A percentile compares a stretch with the other conserved stretches of the same genome.
Evolutionary conservation across 2,888 invertebrate genomes (phyloP).

Genomic region (Megaustenia siamemsis): DNA sequence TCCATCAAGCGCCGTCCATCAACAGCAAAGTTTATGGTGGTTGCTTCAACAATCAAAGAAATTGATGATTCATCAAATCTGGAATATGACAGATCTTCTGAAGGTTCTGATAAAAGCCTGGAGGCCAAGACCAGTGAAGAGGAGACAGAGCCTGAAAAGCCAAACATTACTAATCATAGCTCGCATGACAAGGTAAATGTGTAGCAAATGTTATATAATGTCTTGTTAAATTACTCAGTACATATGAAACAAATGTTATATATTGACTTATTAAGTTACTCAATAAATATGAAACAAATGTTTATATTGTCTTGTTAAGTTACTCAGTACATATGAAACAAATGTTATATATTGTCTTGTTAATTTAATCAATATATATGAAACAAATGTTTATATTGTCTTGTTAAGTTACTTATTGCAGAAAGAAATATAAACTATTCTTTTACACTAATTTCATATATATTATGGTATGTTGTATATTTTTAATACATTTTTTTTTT

Average conservation of each 20-base stretch:
- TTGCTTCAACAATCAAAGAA: conserved; percentile 65
- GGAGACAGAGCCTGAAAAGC: background rate
- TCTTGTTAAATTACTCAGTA: no score
- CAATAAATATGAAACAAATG: background rate
- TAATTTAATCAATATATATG: background rate
- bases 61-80: conserved; percentile 68
- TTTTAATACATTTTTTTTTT: no score
- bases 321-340: no score
- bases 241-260: background rate
- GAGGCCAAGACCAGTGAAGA: background rate
- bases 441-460: no score
- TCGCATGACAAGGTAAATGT: background rate
- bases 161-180: background rate
- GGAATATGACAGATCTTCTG: conserved; percentile 83
- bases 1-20: conserved; percentile 71
- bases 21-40: conserved; percentile 62
- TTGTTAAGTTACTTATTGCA: no score
- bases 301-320: background rate
- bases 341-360: no score
- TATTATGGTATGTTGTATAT: no score
- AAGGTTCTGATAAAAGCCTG: conserved; percentile 21
- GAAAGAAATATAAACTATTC: no score
- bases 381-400: no score
- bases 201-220: background rate
- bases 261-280: background rate